Conservation (phyloP, 2,113 vertebrate species). For the Lophochroa leadbeateri region DNA sequence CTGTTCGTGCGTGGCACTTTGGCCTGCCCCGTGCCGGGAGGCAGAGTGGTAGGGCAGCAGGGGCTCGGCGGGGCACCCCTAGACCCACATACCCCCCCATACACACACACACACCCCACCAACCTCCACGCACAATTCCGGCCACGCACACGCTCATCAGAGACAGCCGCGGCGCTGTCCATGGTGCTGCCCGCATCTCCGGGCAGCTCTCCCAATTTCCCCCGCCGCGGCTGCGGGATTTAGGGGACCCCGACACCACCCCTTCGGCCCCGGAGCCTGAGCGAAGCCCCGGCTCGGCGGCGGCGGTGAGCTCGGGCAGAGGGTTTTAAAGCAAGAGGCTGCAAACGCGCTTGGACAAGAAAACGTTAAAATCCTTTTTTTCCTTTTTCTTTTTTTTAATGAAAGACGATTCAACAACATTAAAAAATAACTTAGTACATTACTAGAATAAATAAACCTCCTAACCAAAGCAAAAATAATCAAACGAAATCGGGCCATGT, state of each 20-base stretch:
- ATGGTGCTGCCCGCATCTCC: slow-evolving; percentile 44
- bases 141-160: neutral
- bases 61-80: neutral
- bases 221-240: neutral
- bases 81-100: fast-evolving
- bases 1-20: neutral
- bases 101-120: neutral
- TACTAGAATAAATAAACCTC: slow-evolving; percentile 88
- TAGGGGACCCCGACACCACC: neutral
- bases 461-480: slow-evolving; percentile 4
- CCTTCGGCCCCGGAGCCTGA: neutral
- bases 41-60: neutral
- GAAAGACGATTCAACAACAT: slow-evolving; percentile 95
- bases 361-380: slow-evolving; percentile 87
- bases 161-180: slow-evolving; percentile 31
- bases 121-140: neutral
- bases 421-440: slow-evolving; percentile 93
- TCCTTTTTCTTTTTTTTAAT: slow-evolving; percentile 84
- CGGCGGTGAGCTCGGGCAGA: slow-evolving; percentile 33
- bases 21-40: neutral
- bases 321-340: slow-evolving; percentile 36
- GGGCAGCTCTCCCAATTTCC: neutral
- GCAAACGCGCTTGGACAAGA: slow-evolving; percentile 71
- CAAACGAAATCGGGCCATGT: slow-evolving; percentile 79
- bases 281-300: neutral